These are phyloP conservation scores for Xenotilapia caudafasciata DNA, from an alignment of 2,113 vertebrate species.

Conservation along the genomic window DNA sequence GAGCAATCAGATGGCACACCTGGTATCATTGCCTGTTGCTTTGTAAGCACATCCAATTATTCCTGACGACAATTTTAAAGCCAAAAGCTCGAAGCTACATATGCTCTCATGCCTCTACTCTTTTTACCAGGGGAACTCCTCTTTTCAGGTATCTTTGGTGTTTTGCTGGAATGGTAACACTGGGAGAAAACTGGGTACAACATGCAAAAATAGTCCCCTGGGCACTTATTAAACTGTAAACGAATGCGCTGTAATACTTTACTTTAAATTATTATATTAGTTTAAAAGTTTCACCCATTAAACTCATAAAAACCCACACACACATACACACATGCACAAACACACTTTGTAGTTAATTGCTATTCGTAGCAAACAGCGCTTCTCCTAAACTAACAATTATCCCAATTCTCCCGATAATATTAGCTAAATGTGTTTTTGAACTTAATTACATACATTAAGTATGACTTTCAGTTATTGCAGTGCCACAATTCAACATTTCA, in stretches of 20 bases:
- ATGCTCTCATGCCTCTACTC: neutral
- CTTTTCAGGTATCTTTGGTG: neutral
- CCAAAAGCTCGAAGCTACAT: neutral
- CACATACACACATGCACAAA: neutral
- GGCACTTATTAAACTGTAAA: neutral
- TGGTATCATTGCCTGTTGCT: fast-evolving
- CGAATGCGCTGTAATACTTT: neutral
- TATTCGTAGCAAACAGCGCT: neutral
- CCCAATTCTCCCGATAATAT: neutral
- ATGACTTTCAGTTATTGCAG: neutral
- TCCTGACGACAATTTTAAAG: neutral
- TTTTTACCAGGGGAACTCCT: neutral
- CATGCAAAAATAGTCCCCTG: neutral
- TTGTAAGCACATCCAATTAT: neutral
- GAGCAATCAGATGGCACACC: neutral
- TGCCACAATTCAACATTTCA: neutral
- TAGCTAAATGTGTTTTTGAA: neutral
- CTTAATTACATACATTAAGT: neutral
- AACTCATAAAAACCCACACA: neutral
- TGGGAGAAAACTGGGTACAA: neutral
- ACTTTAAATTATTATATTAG: neutral
- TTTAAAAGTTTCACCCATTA: neutral
- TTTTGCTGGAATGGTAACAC: neutral
- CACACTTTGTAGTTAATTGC: neutral
- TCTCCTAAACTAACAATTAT: neutral